Percentiles rank a stretch among this genome's conserved stretches.
phyloP scores from a whole-genome alignment of 2,888 invertebrate genomes.

The Marronus borbonicus region DNA sequence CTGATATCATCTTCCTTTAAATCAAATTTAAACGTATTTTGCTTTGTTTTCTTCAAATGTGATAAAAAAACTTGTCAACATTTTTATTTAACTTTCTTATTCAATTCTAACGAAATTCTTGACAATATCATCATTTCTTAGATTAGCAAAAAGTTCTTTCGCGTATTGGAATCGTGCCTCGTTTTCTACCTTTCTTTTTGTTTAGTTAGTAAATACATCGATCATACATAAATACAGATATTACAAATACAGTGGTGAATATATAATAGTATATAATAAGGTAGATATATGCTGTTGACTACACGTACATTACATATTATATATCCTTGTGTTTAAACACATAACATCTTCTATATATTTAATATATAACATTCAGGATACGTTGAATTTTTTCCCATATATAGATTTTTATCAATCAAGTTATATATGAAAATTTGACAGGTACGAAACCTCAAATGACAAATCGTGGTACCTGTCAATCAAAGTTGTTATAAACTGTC shows the following conservation, averaged over 20 bases:
- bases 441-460: neutral
- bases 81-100: too few relatives aligned
- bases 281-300: too few relatives aligned
- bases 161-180: neutral
- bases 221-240: too few relatives aligned
- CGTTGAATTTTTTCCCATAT: neutral
- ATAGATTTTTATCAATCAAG: neutral
- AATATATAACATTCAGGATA: slow-evolving; percentile 39
- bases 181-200: too few relatives aligned
- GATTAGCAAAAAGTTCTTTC: slow-evolving; percentile 12
- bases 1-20: neutral
- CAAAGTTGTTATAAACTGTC: neutral
- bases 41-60: too few relatives aligned
- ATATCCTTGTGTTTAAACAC: slow-evolving; percentile 32
- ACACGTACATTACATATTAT: neutral
- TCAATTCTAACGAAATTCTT: slow-evolving; percentile 9
- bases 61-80: too few relatives aligned
- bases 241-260: too few relatives aligned
- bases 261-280: too few relatives aligned
- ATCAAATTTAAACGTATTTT: too few relatives aligned
- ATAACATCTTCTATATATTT: slow-evolving; percentile 33
- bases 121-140: slow-evolving; percentile 4
- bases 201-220: too few relatives aligned
- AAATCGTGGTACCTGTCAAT: neutral
- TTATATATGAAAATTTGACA: neutral